These are phyloP conservation scores for Drosophila sucinea DNA, from an alignment of 1,140 invertebrate species.

Conservation along the genomic window DNA sequence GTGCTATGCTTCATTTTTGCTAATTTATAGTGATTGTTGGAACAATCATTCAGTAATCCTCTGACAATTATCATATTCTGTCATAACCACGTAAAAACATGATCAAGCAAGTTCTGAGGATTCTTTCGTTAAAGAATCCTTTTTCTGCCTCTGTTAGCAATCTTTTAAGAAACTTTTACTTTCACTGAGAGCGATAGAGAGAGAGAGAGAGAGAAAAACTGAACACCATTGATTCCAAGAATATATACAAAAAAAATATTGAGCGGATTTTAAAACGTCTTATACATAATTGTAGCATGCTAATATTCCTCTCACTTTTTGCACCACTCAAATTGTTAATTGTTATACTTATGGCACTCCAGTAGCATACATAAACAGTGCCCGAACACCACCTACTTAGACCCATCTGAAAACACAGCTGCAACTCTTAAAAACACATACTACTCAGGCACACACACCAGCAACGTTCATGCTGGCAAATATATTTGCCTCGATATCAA, in stretches of 20 bases:
- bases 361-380: not conserved
- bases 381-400: slow-evolving; percentile 6
- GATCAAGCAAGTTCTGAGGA: too few relatives aligned
- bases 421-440: not conserved
- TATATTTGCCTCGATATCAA: not conserved
- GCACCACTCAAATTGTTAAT: not conserved
- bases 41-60: too few relatives aligned
- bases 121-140: too few relatives aligned
- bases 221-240: not conserved
- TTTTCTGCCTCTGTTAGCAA: too few relatives aligned
- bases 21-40: too few relatives aligned
- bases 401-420: not conserved
- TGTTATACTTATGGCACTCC: not conserved
- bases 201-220: not conserved
- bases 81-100: too few relatives aligned
- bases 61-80: too few relatives aligned
- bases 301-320: not conserved
- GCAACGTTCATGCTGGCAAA: not conserved
- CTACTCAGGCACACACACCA: not conserved
- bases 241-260: not conserved
- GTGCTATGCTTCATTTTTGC: too few relatives aligned
- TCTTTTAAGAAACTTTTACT: too few relatives aligned
- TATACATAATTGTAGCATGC: not conserved
- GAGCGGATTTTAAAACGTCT: not conserved
- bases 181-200: not conserved